Conservation (phyloP, 2,113 vertebrate species). For the Pyrgilauda ruficollis region DNA sequence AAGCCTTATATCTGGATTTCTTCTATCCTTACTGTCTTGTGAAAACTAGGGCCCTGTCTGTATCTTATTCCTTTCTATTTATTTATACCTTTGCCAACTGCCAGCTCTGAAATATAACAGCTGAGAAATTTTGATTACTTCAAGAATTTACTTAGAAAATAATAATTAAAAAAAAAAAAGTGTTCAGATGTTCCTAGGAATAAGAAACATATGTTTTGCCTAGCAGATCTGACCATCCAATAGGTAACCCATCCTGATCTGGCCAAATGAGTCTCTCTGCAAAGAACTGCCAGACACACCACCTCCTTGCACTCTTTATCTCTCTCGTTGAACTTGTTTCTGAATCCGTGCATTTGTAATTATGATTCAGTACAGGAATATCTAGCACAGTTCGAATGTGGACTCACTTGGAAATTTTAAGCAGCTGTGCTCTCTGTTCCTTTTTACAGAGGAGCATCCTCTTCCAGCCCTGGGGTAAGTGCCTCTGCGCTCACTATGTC, state of each 20-base stretch:
- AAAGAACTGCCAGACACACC: not conserved
- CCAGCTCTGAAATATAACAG: not conserved
- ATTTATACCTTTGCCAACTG: not conserved
- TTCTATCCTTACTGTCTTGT: not conserved
- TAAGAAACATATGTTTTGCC: not conserved
- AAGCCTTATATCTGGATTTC: not conserved
- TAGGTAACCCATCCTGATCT: not conserved
- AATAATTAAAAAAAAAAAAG: not conserved
- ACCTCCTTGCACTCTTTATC: accelerated
- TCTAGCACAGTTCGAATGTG: not conserved
- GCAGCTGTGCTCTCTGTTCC: not conserved
- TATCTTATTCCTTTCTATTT: not conserved
- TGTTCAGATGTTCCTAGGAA: not conserved
- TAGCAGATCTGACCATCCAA: not conserved
- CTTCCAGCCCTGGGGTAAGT: not conserved
- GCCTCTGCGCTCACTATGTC: not conserved
- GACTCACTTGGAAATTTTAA: not conserved
- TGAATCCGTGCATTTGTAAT: not conserved
- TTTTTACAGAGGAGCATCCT: not conserved
- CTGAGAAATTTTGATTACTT: not conserved
- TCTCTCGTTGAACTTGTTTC: accelerated
- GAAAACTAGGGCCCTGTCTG: not conserved
- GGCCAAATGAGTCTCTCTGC: not conserved
- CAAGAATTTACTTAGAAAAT: not conserved
- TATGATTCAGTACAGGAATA: not conserved